Evolutionary conservation across 2,113 vertebrate species (phyloP), one percentile per base, ranked within the genome.

Genomic region (Beaufortia kweichowensis): DNA sequence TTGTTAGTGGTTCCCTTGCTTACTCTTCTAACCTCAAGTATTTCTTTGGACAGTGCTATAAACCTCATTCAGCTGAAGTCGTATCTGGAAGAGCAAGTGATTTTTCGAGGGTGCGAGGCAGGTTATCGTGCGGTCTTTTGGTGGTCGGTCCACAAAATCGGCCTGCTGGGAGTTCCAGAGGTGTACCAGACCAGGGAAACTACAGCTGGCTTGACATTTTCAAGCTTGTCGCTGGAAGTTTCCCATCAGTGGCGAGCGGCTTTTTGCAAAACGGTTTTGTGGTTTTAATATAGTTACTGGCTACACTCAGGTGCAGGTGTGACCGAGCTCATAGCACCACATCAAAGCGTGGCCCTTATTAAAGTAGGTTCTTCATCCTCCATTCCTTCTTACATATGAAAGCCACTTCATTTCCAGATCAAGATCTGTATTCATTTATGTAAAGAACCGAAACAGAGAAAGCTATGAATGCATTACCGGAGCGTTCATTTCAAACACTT

Each of bases 11-110:
- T 71, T 68, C 33, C 41, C 74, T 17, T 56, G 69, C 70, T 77
- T 69, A 64, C 78, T 26, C 71, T 77, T 65, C 15, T n/a, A 26
- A 24, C 67, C 69, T 57, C 56, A 48, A 39, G n/a, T 66, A 39
- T 75, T 78, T 81, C 79, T 79, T 46, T 71, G 64, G 76, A 71
- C 73, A 60, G 71, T 73, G 56, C 50, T 59, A 75, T 41, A 35
- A 79, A 43, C 60, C 70, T n/a, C 1, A 26, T 11, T 46, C 35
- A 35, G n/a, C 60, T 33, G 65, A 56, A 50, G 28, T 74, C 46
- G 46, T 50, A 55, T 41, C 64, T 29, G 12, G n/a, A 33, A 12
- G 23, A 72, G 53, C 6, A n/a, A 63, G 56, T 46, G 28, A n/a
- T 59, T 64, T 33, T 17, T 68, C 66, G 43, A 17, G 43, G 39